These are phyloP conservation scores for Gadus macrocephalus DNA, from an alignment of 2,113 vertebrate genomes.

Conservation along the genomic window DNA sequence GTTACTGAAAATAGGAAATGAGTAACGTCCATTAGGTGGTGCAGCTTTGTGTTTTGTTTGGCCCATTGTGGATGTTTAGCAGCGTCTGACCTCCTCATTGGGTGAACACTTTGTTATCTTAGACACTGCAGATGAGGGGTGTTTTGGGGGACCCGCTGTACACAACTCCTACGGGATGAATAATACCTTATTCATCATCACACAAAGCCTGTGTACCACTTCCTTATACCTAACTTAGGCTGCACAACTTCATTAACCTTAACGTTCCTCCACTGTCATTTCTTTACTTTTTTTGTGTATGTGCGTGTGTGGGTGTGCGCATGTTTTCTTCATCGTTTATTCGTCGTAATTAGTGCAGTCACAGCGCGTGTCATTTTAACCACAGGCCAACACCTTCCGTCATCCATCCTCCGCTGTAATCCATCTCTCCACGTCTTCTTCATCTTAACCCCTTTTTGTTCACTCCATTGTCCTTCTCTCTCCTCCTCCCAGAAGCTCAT, in stretches of 20 bases:
- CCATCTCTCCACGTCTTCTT: slow-evolving; percentile 21
- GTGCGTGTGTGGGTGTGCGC: slow-evolving; percentile 12
- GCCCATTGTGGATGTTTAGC: no score
- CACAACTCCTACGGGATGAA: no score
- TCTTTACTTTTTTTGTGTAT: neutral
- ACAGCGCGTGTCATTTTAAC: slow-evolving; percentile 40
- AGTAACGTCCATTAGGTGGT: no score
- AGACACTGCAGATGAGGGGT: no score
- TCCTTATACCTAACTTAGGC: no score
- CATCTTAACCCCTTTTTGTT: slow-evolving; percentile 23
- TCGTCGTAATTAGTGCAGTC: slow-evolving; percentile 44
- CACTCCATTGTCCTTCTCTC: slow-evolving; percentile 44
- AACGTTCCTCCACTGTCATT: neutral
- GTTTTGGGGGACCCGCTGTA: no score
- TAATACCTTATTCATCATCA: no score
- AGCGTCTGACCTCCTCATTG: no score
- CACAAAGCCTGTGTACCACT: no score
- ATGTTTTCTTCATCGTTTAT: slow-evolving; percentile 14
- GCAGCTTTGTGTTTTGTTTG: no score
- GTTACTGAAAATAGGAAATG: no score
- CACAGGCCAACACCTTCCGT: slow-evolving; percentile 48
- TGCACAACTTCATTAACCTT: neutral
- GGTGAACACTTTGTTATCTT: no score
- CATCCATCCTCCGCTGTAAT: slow-evolving; percentile 32
- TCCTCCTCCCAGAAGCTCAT: slow-evolving; percentile 23